Conservation (phyloP, 2,797 vertebrate species). For the Bovichtus variegatus region DNA sequence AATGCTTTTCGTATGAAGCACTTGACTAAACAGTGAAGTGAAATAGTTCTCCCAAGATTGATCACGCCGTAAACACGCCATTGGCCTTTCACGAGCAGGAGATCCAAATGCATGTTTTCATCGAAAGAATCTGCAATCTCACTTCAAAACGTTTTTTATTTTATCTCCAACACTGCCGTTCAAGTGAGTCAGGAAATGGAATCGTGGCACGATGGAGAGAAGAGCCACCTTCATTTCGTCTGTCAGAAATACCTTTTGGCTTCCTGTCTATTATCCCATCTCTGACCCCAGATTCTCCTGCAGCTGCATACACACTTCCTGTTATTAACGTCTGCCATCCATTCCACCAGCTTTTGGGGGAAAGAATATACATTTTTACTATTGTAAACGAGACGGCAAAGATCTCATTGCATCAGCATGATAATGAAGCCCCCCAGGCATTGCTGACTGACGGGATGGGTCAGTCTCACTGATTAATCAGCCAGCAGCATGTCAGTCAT, state of each 20-base stretch:
- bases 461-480: constrained; percentile 57
- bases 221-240: neutral
- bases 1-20: neutral
- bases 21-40: neutral
- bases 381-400: constrained; percentile 6
- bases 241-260: constrained; percentile 13
- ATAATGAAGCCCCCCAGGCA: constrained; percentile 24
- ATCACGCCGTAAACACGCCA: too few species aligned
- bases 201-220: neutral
- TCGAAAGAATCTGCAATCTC: neutral
- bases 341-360: neutral
- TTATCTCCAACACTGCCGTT: neutral
- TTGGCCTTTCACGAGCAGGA: neutral
- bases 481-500: constrained; percentile 48
- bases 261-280: neutral
- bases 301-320: neutral
- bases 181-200: neutral
- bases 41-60: too few species aligned
- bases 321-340: neutral
- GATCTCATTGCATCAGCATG: constrained; percentile 28
- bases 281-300: neutral
- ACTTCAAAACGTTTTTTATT: neutral
- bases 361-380: neutral
- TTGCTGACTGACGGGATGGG: constrained; percentile 26
- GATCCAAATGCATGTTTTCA: neutral